phyloP scores from a whole-genome alignment of 2,113 vertebrate genomes.

The Corythornis madagascariensis region DNA sequence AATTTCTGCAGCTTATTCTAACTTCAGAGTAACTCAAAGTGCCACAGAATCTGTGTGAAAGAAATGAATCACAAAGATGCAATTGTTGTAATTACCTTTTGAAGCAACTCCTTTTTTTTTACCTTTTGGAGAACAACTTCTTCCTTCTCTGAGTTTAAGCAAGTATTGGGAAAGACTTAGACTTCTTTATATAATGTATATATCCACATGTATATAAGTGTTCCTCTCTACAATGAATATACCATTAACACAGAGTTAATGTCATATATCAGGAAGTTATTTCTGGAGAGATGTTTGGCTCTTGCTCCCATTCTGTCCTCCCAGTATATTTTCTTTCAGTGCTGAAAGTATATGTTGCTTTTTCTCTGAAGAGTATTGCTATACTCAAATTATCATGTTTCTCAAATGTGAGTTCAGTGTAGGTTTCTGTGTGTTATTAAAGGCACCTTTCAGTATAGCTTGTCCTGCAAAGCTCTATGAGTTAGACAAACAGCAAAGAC shows the following conservation, averaged over 20 bases:
- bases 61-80: not conserved
- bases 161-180: not conserved
- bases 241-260: not conserved
- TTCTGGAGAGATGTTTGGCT: not conserved
- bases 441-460: not conserved
- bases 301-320: not conserved
- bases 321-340: not conserved
- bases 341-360: not conserved
- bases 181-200: not conserved
- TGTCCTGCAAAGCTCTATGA: not conserved
- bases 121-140: not conserved
- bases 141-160: not conserved
- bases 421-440: not conserved
- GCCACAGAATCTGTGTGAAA: not conserved
- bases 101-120: not conserved
- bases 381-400: not conserved
- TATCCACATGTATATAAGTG: fast-evolving
- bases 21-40: not conserved
- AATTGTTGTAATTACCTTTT: not conserved
- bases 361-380: not conserved
- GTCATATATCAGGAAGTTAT: not conserved
- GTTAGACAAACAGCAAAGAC: not conserved
- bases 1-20: not conserved
- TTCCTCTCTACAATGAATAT: not conserved
- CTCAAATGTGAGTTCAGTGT: not conserved